phyloP scores from a whole-genome alignment of 2,113 vertebrate genomes.

The Onychostruthus taczanowskii region DNA sequence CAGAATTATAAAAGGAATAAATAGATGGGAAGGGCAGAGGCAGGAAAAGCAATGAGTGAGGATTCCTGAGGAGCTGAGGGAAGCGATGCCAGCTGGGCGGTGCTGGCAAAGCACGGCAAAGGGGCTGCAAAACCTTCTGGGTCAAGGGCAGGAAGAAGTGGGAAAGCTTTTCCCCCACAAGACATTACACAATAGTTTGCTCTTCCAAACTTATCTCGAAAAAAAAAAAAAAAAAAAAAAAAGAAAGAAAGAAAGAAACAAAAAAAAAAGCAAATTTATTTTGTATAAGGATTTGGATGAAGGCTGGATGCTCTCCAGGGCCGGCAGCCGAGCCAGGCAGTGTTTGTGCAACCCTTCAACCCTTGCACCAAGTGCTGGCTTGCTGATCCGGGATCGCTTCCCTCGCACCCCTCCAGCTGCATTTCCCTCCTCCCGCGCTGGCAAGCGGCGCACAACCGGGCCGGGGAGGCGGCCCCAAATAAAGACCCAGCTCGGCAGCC shows the following conservation, averaged over 20 bases:
- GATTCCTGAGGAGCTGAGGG: background rate
- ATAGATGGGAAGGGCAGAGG: accelerated
- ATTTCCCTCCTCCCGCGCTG: background rate
- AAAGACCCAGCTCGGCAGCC: background rate
- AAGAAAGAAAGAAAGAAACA: background rate
- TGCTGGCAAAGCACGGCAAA: background rate
- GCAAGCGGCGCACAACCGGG: background rate
- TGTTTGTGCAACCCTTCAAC: background rate
- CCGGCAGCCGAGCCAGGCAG: background rate
- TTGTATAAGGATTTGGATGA: background rate
- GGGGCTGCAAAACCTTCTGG: background rate
- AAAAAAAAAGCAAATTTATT: background rate
- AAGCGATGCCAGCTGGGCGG: accelerated
- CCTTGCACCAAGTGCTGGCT: background rate
- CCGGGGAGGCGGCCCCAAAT: too few species aligned
- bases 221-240: background rate
- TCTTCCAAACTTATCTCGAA: background rate
- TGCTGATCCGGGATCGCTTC: background rate
- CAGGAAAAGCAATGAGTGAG: accelerated
- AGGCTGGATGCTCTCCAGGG: background rate
- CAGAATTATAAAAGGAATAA: accelerated
- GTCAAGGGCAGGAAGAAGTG: background rate
- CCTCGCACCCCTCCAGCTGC: background rate
- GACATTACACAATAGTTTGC: background rate
- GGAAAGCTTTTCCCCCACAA: background rate